phyloP scores from a whole-genome alignment of 2,113 vertebrate genomes.

The Menura novaehollandiae region DNA sequence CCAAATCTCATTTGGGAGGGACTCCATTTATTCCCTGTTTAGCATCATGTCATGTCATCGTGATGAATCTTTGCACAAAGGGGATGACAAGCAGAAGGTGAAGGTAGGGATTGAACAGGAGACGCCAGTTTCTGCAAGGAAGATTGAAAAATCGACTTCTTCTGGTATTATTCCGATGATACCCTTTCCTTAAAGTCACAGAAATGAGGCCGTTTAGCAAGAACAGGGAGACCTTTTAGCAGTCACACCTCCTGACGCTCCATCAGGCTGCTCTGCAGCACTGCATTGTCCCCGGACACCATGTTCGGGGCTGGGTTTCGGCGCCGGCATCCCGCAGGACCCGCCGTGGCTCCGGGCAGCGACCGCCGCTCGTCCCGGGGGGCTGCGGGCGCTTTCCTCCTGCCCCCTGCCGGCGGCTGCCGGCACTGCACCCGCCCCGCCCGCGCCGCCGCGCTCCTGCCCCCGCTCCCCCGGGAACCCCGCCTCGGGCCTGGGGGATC shows the following conservation, averaged over 20 bases:
- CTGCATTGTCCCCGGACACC: neutral
- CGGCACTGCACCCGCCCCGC: neutral
- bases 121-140: neutral
- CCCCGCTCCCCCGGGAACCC: no score
- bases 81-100: neutral
- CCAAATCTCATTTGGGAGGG: neutral
- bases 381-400: neutral
- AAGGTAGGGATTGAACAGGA: neutral
- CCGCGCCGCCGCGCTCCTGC: neutral
- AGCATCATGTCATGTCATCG: neutral
- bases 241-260: neutral
- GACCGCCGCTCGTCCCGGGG: fast-evolving
- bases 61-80: neutral
- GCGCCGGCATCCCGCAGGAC: neutral
- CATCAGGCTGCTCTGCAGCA: neutral
- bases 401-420: constrained; percentile 2
- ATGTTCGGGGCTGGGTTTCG: neutral
- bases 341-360: neutral
- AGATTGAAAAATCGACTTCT: neutral
- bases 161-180: neutral
- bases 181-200: neutral
- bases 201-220: neutral
- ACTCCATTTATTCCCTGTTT: neutral
- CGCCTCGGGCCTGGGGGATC: fast-evolving
- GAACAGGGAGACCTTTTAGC: neutral